Base-by-base conservation (phyloP, 2,888 invertebrate species). In the Allophyes oxyacanthae region DNA sequence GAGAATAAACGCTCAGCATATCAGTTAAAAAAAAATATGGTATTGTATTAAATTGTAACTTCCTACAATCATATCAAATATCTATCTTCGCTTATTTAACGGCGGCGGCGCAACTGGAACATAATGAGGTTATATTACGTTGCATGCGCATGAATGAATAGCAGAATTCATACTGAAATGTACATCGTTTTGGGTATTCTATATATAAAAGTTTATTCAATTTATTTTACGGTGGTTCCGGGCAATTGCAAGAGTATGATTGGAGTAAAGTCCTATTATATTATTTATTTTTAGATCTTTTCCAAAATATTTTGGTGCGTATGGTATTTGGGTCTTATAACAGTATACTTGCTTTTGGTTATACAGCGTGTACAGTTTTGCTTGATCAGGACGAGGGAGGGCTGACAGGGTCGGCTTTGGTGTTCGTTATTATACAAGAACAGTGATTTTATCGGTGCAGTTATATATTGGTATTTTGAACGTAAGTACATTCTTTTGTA, bases 401-500 rank as follows among this genome's bases (percentile, higher is more conserved):
- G 66, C 61, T 57, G 63, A 42, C 36, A 64, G 74, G 71, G 36
- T 74, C 78, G 72, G 87, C 84, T 86, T 85, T 84, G 84, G 84
- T 84, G 78, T 79, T 68, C 71, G 70, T 76, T 78, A 73, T 72
- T 76, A 69, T 64, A 70, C 75, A 73, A 69, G 58, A 70, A 68
- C 60, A 67, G 87, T 88, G 86, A 83, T 74, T 71, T 76, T 82
- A 64, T 64, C 67, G 78, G 74, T 79, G 79, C 78, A 71, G 77
- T 74, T 78, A 33, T 76, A 58, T 68, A 42, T 71, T 64, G 71
- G 65, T 79, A 72, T 72, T 71, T 61, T 75, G 73, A 81, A 83
- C 69, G 89, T 90, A 86, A 89, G 89, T 90, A 88, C 79, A 73
- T 61, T 73, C 71, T 83, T 82, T 78, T 81, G 68, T 85, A 85